A percentile compares a stretch with the other conserved stretches of the same genome.
These are phyloP conservation scores for Drosophila melanica DNA, from an alignment of 1,140 invertebrate species.

Conservation along the genomic window DNA sequence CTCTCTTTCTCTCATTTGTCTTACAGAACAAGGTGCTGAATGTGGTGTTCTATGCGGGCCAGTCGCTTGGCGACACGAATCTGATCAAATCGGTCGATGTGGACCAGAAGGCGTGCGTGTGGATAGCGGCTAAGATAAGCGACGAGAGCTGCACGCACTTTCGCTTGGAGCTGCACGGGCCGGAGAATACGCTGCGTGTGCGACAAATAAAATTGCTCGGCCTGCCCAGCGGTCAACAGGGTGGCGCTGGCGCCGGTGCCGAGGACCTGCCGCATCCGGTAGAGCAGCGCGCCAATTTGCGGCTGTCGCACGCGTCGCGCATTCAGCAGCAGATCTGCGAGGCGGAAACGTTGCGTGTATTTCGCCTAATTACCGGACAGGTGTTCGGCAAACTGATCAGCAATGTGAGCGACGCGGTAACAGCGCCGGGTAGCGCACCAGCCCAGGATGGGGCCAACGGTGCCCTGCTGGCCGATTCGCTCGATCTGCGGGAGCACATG, in stretches of 20 bases:
- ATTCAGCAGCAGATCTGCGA: constrained; percentile 95
- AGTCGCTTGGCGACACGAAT: constrained; percentile 91
- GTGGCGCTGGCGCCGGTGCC: constrained; percentile 3
- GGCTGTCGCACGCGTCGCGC: constrained; percentile 81
- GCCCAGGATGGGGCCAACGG: constrained; percentile 25
- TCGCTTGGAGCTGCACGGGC: constrained; percentile 94
- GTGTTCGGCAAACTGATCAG: constrained; percentile 95
- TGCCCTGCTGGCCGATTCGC: constrained; percentile 75
- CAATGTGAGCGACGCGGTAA: constrained; percentile 84
- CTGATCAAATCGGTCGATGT: constrained; percentile 93
- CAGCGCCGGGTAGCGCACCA: constrained; percentile 32
- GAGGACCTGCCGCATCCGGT: neutral
- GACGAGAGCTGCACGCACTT: constrained; percentile 84
- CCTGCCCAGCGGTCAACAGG: constrained; percentile 48
- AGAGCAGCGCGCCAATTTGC: constrained; percentile 51
- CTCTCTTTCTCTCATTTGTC: too few species aligned
- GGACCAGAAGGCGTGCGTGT: constrained; percentile 90
- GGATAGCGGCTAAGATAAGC: constrained; percentile 93
- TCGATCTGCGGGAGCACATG: constrained; percentile 96
- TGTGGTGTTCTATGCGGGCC: constrained; percentile 92
- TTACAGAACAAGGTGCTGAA: constrained; percentile 93
- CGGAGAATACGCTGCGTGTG: constrained; percentile 94
- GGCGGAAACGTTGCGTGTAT: constrained; percentile 95
- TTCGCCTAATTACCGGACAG: constrained; percentile 94
- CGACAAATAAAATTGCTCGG: constrained; percentile 89